Evolutionary conservation across 2,113 vertebrate species (phyloP).

Genomic region (Laterallus jamaicensis): DNA sequence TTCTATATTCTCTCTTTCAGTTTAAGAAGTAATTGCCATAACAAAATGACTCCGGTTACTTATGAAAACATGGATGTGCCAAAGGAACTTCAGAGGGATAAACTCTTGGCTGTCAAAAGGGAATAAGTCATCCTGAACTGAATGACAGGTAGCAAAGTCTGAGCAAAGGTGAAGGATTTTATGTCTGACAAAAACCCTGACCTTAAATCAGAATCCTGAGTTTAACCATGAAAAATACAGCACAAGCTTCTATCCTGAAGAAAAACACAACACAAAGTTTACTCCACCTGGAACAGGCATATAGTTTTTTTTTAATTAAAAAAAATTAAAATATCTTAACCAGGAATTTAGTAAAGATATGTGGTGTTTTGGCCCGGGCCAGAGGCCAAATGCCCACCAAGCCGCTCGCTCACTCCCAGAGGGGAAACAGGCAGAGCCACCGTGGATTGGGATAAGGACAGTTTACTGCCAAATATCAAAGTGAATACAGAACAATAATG

Average conservation of each 20-base stretch:
- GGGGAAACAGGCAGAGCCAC: too few relatives aligned
- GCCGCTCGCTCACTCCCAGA: too few relatives aligned
- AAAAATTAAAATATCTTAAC: neutral
- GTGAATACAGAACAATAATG: too few relatives aligned
- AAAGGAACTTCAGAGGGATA: neutral
- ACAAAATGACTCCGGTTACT: neutral
- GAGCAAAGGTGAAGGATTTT: neutral
- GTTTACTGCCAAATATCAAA: too few relatives aligned
- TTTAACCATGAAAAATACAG: neutral
- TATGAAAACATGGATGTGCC: neutral
- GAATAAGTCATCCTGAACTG: neutral
- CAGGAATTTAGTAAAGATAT: neutral
- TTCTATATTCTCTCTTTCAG: neutral
- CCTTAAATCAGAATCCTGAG: neutral
- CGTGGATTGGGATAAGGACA: too few relatives aligned
- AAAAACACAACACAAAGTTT: neutral
- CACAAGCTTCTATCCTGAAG: neutral
- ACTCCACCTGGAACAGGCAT: neutral
- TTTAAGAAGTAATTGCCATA: neutral
- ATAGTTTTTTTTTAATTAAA: too few relatives aligned
- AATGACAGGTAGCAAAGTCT: neutral
- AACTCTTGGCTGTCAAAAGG: neutral
- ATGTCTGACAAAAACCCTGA: neutral
- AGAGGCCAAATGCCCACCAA: too few relatives aligned
- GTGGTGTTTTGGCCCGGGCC: too few relatives aligned